Conservation (phyloP, 2,888 invertebrate genomes). For the Cephus rjabovi region DNA sequence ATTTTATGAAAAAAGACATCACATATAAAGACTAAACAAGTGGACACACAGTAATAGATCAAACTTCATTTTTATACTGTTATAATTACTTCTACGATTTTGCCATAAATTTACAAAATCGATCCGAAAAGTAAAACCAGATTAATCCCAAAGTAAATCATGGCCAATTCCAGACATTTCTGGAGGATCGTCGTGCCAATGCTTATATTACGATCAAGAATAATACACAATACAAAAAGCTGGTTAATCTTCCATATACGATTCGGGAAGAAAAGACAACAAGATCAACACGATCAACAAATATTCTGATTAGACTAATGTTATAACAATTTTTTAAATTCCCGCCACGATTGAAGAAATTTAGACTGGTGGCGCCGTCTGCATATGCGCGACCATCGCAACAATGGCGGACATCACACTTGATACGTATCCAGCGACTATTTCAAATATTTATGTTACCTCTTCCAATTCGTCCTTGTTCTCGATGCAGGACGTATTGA, state of each 20-base stretch:
- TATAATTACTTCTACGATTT: not conserved
- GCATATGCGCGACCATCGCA: slow-evolving; percentile 70
- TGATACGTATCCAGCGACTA: slow-evolving; percentile 59
- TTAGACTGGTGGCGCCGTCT: slow-evolving; percentile 43
- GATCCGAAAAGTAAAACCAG: not conserved
- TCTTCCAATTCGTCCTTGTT: slow-evolving; percentile 92
- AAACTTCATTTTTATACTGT: not conserved
- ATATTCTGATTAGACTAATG: not conserved
- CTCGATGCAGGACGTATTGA: slow-evolving; percentile 85
- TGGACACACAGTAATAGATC: not conserved
- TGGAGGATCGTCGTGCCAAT: not conserved
- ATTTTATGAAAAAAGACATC: not conserved
- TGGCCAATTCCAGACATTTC: not conserved
- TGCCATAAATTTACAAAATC: not conserved
- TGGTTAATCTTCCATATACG: too few relatives aligned
- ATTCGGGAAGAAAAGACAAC: too few relatives aligned
- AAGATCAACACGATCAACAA: not conserved
- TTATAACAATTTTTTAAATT: slow-evolving; percentile 80
- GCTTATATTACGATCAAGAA: not conserved
- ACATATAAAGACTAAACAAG: not conserved
- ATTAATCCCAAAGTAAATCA: not conserved
- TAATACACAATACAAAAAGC: not conserved
- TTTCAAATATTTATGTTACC: slow-evolving; percentile 73
- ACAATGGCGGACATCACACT: slow-evolving; percentile 65
- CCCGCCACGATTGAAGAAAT: slow-evolving; percentile 33